Evolutionary conservation across 2,113 vertebrate species (phyloP).

Genomic region (Scortum barcoo): DNA sequence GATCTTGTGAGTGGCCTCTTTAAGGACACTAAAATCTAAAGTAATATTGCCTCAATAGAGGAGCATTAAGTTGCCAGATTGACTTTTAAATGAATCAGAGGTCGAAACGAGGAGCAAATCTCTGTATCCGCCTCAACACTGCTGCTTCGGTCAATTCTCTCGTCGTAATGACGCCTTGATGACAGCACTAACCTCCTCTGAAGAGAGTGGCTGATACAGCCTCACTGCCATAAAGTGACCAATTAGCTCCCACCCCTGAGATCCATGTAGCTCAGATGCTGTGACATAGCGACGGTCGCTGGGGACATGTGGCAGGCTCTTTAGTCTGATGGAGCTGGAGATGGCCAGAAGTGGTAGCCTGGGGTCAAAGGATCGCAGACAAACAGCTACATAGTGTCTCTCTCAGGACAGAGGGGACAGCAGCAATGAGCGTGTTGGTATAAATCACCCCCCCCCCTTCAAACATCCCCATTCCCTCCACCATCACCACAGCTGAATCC

Average conservation of each 20-base stretch:
- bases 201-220: constrained; percentile 22
- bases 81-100: constrained; percentile 41
- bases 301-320: constrained; percentile 29
- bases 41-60: neutral
- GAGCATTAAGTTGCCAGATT: constrained; percentile 27
- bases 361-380: constrained; percentile 56
- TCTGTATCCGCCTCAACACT: neutral
- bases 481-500: constrained; percentile 14
- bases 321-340: constrained; percentile 46
- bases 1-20: neutral
- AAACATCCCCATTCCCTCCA: neutral
- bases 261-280: constrained; percentile 34
- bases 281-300: neutral
- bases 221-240: constrained; percentile 52
- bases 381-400: constrained; percentile 52
- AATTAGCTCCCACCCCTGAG: constrained; percentile 60
- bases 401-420: constrained; percentile 40
- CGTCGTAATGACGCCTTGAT: constrained; percentile 48
- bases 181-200: constrained; percentile 30
- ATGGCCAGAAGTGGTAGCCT: constrained; percentile 12
- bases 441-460: constrained; percentile 36
- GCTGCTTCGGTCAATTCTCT: constrained; percentile 20
- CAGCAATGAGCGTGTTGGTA: constrained; percentile 28
- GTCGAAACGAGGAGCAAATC: constrained; percentile 30
- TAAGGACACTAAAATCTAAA: neutral